These are phyloP conservation scores for Nannospalax galili DNA, from an alignment of 2,113 vertebrate species.

Conservation along the genomic window DNA sequence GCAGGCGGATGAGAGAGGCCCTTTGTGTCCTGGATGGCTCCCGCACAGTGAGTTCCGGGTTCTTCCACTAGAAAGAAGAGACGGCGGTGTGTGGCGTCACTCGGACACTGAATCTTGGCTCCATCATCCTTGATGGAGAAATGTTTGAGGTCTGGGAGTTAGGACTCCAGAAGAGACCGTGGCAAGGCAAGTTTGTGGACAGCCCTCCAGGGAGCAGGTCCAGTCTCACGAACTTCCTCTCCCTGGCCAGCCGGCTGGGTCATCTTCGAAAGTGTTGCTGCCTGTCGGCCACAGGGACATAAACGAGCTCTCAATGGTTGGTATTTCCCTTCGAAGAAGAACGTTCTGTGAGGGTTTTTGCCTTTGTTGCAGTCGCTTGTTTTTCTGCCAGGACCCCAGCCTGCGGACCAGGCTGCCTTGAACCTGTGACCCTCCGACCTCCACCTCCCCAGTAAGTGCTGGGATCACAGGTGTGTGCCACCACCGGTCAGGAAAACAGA, in stretches of 20 bases:
- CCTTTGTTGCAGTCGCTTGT: background rate
- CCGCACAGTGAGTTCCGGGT: background rate
- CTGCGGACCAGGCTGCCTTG: background rate
- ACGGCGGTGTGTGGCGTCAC: no score
- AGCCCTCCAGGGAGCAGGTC: background rate
- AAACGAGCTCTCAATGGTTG: background rate
- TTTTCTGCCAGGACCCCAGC: background rate
- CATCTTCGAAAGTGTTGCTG: background rate
- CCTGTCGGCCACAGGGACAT: background rate
- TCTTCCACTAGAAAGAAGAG: background rate
- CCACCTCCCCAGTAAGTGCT: no score
- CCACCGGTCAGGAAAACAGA: background rate
- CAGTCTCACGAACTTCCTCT: background rate
- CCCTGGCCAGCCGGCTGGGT: accelerated
- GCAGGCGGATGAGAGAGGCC: background rate
- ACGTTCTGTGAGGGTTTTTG: background rate
- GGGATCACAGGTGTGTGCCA: background rate
- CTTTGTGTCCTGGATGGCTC: accelerated
- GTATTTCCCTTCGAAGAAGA: background rate
- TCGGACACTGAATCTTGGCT: accelerated
- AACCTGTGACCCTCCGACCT: background rate
- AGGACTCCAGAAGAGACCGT: background rate
- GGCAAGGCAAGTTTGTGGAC: background rate
- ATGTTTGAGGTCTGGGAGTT: background rate
- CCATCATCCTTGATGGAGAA: background rate